phyloP scores from a whole-genome alignment of 37 sponge, comb jelly and placozoan genomes.

The Beroe ovata region DNA sequence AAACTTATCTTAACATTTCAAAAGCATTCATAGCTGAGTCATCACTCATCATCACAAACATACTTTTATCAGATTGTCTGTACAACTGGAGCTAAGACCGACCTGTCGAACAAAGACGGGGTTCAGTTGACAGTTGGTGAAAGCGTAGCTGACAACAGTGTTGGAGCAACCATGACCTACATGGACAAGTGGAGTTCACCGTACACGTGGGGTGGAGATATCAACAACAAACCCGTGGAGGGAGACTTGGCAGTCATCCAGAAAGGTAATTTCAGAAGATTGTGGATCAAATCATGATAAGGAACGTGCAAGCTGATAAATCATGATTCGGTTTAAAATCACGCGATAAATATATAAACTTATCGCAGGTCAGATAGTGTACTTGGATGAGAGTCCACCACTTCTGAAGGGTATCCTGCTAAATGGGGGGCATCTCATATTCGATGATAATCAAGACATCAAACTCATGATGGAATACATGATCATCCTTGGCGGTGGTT shows the following conservation, averaged over 20 bases:
- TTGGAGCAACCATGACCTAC: conserved; percentile 47
- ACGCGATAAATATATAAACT: too few relatives aligned
- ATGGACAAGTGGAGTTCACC: conserved; percentile 70
- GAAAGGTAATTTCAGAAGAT: too few relatives aligned
- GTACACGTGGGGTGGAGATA: conserved; percentile 88
- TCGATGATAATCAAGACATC: conserved; percentile 85
- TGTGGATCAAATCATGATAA: too few relatives aligned
- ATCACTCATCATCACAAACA: too few relatives aligned
- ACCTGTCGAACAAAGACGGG: conserved; percentile 72
- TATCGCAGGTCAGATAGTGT: conserved; percentile 79
- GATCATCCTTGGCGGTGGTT: conserved; percentile 80
- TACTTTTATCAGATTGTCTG: conserved; percentile 72
- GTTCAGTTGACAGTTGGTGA: conserved; percentile 74
- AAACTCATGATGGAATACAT: conserved; percentile 78
- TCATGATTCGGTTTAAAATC: too few relatives aligned
- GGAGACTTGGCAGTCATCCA: conserved; percentile 82
- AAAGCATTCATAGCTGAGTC: too few relatives aligned
- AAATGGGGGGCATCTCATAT: conserved; percentile 87
- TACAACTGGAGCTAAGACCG: conserved; percentile 73
- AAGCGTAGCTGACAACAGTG: conserved; percentile 72
- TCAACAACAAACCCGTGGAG: conserved; percentile 73
- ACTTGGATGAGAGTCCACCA: conserved; percentile 78
- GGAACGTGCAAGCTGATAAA: too few relatives aligned
- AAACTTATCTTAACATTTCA: too few relatives aligned
- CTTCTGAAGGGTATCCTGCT: conserved; percentile 78